Conservation (phyloP, 2,113 vertebrate genomes). For the Phyllostomus discolor region DNA sequence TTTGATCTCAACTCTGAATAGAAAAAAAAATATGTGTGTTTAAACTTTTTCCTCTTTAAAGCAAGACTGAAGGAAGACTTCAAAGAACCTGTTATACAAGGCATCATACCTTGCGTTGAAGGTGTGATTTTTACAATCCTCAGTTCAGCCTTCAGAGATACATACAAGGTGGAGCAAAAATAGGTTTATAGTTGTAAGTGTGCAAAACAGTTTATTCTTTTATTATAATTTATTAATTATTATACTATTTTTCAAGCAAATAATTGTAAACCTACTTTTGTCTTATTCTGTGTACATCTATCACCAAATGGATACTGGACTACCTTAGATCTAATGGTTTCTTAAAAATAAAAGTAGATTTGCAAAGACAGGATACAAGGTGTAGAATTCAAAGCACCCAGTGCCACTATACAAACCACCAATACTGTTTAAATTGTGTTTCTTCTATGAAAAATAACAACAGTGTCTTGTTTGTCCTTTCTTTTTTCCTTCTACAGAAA, state of each 20-base stretch:
- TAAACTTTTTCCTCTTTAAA: slow-evolving; percentile 76
- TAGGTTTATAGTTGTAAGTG: background rate
- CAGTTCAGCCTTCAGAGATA: slow-evolving; percentile 43
- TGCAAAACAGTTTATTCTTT: background rate
- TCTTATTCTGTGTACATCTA: background rate
- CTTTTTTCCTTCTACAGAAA: background rate
- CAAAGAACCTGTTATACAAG: slow-evolving; percentile 71
- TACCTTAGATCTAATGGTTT: slow-evolving; percentile 49
- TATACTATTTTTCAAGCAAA: background rate
- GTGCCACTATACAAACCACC: background rate
- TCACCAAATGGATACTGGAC: background rate
- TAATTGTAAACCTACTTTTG: background rate
- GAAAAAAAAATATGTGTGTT: slow-evolving; percentile 10
- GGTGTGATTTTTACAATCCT: slow-evolving; percentile 66
- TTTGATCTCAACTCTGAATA: slow-evolving; percentile 67
- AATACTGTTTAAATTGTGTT: slow-evolving; percentile 42
- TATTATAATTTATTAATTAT: background rate
- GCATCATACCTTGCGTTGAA: slow-evolving; percentile 62
- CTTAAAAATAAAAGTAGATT: slow-evolving; percentile 44
- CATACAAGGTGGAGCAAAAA: background rate
- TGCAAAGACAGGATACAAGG: background rate
- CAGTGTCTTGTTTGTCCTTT: background rate
- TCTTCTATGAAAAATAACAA: background rate
- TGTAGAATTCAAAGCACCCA: slow-evolving; percentile 18
- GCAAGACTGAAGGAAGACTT: slow-evolving; percentile 72